A percentile compares a stretch with the other conserved stretches of the same genome.
Conservation (phyloP, 2,797 vertebrate species). For the Malurus leucopterus region DNA sequence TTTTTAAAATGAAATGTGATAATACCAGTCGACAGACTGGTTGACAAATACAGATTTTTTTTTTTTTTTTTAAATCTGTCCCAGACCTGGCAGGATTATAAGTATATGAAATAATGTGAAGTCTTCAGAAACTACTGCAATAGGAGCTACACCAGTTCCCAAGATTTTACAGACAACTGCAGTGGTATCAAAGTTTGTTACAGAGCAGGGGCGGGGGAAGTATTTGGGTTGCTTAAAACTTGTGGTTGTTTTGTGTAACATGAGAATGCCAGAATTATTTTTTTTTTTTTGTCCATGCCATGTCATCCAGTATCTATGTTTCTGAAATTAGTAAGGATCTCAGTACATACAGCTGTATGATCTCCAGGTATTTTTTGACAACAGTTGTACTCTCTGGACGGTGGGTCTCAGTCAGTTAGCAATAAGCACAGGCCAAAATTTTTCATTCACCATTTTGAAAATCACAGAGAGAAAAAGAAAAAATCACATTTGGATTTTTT, state of each 20-base stretch:
- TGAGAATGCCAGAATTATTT: background rate
- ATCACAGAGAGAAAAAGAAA: fast-evolving
- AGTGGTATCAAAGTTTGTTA: background rate
- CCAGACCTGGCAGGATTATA: background rate
- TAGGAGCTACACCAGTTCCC: background rate
- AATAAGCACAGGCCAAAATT: background rate
- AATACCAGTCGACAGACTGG: background rate
- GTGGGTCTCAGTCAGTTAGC: background rate
- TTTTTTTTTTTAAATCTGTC: background rate
- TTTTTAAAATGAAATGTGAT: background rate
- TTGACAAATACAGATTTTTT: fast-evolving
- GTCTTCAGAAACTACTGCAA: background rate
- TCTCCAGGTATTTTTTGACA: background rate
- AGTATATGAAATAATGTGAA: background rate
- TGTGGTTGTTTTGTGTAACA: background rate
- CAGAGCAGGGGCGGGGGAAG: background rate
- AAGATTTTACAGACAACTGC: background rate
- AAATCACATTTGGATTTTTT: background rate
- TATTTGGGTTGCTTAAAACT: background rate
- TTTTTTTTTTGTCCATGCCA: background rate
- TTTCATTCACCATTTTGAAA: background rate
- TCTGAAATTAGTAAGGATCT: background rate
- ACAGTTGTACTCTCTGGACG: background rate
- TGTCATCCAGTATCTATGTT: background rate
- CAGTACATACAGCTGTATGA: fast-evolving